phyloP scores from a whole-genome alignment of 2,888 invertebrate species.

The Stenichneumon culpator region DNA sequence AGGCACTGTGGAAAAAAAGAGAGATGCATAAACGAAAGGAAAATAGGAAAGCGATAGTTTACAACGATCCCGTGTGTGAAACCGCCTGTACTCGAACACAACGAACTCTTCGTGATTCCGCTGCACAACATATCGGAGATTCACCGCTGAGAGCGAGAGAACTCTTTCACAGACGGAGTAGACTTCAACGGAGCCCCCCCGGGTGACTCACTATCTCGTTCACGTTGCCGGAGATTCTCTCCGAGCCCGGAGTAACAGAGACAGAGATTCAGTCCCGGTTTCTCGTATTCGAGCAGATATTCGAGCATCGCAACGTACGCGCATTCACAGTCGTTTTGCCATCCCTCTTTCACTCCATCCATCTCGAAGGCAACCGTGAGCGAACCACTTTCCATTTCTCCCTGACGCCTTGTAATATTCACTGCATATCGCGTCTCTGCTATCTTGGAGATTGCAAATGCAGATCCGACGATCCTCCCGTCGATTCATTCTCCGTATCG shows the following conservation, averaged over 20 bases:
- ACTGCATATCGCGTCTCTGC: constrained; percentile 5
- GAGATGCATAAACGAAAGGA: constrained; percentile 17
- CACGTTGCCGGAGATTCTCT: background rate
- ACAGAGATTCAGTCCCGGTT: constrained; percentile 36
- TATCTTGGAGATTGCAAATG: constrained; percentile 36
- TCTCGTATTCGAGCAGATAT: constrained; percentile 43
- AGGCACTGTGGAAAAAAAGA: background rate
- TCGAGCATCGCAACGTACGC: constrained; percentile 17
- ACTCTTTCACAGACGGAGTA: constrained; percentile 13
- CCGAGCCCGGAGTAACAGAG: constrained; percentile 16
- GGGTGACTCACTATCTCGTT: constrained; percentile 50
- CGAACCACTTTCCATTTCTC: constrained; percentile 25
- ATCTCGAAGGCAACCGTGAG: background rate
- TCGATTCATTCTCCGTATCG: constrained; percentile 9
- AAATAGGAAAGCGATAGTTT: constrained; percentile 18
- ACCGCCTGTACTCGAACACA: constrained; percentile 15
- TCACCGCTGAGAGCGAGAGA: constrained; percentile 3
- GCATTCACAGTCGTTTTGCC: constrained; percentile 20
- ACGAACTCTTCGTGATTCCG: background rate
- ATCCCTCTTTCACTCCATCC: constrained; percentile 21
- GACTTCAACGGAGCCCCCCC: constrained; percentile 40
- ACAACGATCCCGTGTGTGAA: constrained; percentile 4
- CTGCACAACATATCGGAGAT: background rate
- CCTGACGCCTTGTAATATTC: constrained; percentile 21
- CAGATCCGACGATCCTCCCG: constrained; percentile 52